These are phyloP conservation scores for Brachionus paranguensis DNA, from an alignment of 1,140 invertebrate species.

Conservation along the genomic window DNA sequence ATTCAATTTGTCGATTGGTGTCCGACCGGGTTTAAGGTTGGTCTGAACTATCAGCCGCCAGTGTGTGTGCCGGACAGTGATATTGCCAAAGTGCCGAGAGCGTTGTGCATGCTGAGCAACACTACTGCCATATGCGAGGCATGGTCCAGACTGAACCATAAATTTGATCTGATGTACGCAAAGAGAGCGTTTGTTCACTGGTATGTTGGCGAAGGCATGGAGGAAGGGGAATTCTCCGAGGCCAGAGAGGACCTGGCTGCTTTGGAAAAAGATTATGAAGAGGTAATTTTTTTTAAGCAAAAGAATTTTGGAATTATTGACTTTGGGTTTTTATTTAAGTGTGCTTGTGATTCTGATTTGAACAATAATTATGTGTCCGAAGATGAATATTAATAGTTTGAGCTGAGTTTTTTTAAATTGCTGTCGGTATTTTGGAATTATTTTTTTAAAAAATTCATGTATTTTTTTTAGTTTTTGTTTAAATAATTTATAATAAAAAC, in stretches of 20 bases:
- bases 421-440: not conserved
- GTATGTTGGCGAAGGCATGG: constrained; percentile 58
- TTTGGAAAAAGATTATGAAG: constrained; percentile 44
- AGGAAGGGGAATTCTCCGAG: constrained; percentile 54
- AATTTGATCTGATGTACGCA: constrained; percentile 43
- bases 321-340: not conserved
- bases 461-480: not conserved
- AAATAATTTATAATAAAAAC: not conserved
- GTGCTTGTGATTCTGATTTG: not conserved
- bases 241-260: constrained; percentile 45
- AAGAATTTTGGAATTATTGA: not conserved
- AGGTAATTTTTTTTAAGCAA: constrained; percentile 26
- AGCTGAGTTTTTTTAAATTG: not conserved
- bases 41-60: constrained; percentile 70
- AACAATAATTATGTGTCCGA: not conserved
- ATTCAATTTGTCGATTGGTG: constrained; percentile 44
- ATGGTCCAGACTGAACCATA: constrained; percentile 64
- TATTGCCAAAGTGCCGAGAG: constrained; percentile 60
- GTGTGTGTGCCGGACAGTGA: constrained; percentile 69
- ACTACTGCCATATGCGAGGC: constrained; percentile 74
- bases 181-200: constrained; percentile 44
- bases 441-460: not conserved
- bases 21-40: constrained; percentile 56
- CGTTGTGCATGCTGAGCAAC: constrained; percentile 72
- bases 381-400: not conserved